Base-by-base conservation (phyloP, 1,140 invertebrate species). In the Diorhabda sublineata region DNA sequence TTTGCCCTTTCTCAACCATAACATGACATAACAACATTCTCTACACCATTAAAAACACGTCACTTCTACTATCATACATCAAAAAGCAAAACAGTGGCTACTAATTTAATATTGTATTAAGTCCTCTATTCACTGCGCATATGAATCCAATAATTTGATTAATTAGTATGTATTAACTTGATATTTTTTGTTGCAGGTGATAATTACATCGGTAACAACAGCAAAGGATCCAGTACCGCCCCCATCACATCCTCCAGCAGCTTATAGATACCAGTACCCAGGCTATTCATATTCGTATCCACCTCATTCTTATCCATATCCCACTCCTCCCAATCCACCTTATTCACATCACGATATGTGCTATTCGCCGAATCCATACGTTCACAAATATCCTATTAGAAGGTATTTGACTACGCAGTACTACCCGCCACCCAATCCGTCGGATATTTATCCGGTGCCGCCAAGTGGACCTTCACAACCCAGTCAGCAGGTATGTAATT, bases 281-380 rank as follows among this genome's bases (percentile, higher is more conserved):
- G 70, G 70, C 57, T 79, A 78, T 64, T 64, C 77, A 5, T 80
- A 80, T 67, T 60, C 70, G 7, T 76, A 89, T 77, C 84, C 86
- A 70, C 84, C 86, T 63, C 85, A 86, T 67, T 84, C 86, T 64
- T 86, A 87, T 68, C 88, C 83, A 72, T 82, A 84, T 76, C 78
- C 82, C 81, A 41, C 77, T 26, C 80, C 83, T 67, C 80, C 79
- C 56, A 73, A 73, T 9, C 71, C 74, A 52, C 66, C 79, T 5
- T 77, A 78, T 67, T 58, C 77, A 62, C 81, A 81, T 69, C 79
- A 81, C 58, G 80, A 81, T 61, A 67, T 81, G 44, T 81, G 80
- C 68, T 84, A 84, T 76, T 75, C 81, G 26, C 43, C 86, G 44
- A 69, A 67, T 41, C 71, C 74, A 4, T 76, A 78, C 42, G 58